phyloP scores from a whole-genome alignment of 2,888 invertebrate genomes.

The Tholera decimalis region DNA sequence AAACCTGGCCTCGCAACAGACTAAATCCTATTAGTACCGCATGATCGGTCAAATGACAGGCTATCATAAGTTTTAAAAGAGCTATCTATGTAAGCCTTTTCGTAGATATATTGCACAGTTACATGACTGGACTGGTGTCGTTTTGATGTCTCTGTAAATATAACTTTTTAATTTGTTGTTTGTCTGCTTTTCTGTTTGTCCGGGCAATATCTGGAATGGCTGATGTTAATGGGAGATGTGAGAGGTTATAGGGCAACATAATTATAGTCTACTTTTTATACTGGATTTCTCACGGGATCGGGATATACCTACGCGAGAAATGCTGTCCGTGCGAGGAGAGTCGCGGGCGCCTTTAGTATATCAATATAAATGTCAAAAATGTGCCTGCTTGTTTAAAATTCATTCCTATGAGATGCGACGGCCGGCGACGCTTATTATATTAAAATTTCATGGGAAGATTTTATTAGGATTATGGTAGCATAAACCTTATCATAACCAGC shows the following conservation, averaged over 20 bases:
- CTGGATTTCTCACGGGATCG: too few species aligned
- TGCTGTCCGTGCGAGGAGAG: too few species aligned
- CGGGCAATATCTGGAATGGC: too few species aligned
- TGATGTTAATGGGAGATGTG: too few species aligned
- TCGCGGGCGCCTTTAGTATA: too few species aligned
- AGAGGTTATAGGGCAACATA: too few species aligned
- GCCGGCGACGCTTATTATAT: conserved; percentile 1
- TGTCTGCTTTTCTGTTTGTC: too few species aligned
- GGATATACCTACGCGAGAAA: too few species aligned
- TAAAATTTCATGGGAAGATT: neutral
- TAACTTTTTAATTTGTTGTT: too few species aligned
- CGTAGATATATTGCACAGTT: neutral
- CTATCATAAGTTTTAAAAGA: neutral
- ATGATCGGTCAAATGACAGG: conserved; percentile 4
- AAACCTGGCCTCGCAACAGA: conserved; percentile 14
- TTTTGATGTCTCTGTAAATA: too few species aligned
- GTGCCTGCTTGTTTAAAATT: conserved; percentile 1
- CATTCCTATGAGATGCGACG: neutral
- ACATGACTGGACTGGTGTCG: too few species aligned
- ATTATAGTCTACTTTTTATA: too few species aligned
- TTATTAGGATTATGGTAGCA: conserved; percentile 9
- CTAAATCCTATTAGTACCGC: conserved; percentile 12
- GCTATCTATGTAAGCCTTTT: neutral
- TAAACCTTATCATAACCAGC: conserved; percentile 7
- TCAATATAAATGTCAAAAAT: neutral